Evolutionary conservation across 1,140 invertebrate genomes (phyloP), one percentile per base, ranked within the genome.

Genomic region (Capitella teleta): DNA sequence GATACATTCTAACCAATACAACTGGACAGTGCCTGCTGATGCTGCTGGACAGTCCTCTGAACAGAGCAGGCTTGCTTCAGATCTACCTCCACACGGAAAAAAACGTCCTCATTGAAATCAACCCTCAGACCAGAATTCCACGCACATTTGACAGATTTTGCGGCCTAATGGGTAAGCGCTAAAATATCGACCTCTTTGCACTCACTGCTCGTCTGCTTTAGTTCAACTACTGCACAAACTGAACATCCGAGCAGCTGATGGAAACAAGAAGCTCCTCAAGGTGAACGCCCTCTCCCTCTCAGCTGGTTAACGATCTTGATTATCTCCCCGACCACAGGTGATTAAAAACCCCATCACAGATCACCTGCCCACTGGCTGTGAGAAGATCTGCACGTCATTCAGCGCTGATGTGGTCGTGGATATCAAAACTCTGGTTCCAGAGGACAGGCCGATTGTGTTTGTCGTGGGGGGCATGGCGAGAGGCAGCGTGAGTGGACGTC

Each of bases 61-160:
- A 97, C 61, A 59, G 89, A 60, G 87, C 89, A 49, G 89, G 87
- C 14, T 47, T 77, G 5, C 64, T 80, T 16, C 77, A 82, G 72
- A 89, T 99, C 0, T 99, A 94, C 66, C 79, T 99, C 53, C 87
- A 90, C 57, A 98, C 95, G 32, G 86, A 85, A 60, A 87, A 89
- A 65, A 98, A 98, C 81, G 91, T 97, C 37, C 74, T 99, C 0
- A 98, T 99, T 62, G 92, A 98, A 83, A 82, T 99, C 21, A 93
- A 95, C 76, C 94, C 96, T 38, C 93, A 97, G 72, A 98, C 93
- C 6, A 82, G 95, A 64, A 95, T 99, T 66, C 96, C 96, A 1
- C 79, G 95, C 61, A 98, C 95, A 12, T 98, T 94, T 66, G 95
- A 97, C 66, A 78, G 95, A 65, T 99, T 99, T 80, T 90, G 92